Conservation (phyloP, 2,888 invertebrate genomes). For the Strigamia maritima region DNA sequence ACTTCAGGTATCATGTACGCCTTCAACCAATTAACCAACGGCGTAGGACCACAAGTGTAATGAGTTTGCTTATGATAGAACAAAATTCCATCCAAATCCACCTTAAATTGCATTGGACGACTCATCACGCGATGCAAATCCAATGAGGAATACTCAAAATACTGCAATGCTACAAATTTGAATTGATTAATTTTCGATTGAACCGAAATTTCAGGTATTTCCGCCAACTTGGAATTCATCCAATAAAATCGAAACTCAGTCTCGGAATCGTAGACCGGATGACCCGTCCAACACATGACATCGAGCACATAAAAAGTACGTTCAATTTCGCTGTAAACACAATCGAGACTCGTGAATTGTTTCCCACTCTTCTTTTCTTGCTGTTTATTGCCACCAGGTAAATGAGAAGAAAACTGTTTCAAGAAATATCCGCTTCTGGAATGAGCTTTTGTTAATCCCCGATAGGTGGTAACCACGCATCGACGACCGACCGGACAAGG, state of each 20-base stretch:
- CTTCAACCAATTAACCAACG: conserved; percentile 88
- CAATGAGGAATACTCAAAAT: conserved; percentile 47
- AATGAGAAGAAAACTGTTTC: conserved; percentile 60
- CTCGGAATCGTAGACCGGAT: conserved; percentile 71
- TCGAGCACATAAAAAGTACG: conserved; percentile 76
- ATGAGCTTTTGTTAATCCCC: conserved; percentile 70
- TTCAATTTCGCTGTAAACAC: conserved; percentile 65
- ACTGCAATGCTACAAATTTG: conserved; percentile 56
- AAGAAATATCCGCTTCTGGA: conserved; percentile 63
- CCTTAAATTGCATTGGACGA: conserved; percentile 43
- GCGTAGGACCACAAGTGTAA: conserved; percentile 75
- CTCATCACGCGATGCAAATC: conserved; percentile 48
- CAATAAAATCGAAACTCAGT: conserved; percentile 81
- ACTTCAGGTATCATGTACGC: conserved; percentile 83
- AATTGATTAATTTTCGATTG: conserved; percentile 47
- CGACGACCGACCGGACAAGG: conserved; percentile 82
- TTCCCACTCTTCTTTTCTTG: background rate
- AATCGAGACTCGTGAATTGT: conserved; percentile 69
- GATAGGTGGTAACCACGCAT: conserved; percentile 71
- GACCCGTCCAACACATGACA: conserved; percentile 73
- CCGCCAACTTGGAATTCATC: conserved; percentile 69
- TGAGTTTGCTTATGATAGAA: conserved; percentile 83
- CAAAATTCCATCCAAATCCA: conserved; percentile 75
- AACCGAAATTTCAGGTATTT: conserved; percentile 57
- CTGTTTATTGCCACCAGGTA: conserved; percentile 66